Percentiles rank a stretch among this genome's conserved stretches.
Conservation (phyloP, 2,888 invertebrate species). For the Unio delphinus region DNA sequence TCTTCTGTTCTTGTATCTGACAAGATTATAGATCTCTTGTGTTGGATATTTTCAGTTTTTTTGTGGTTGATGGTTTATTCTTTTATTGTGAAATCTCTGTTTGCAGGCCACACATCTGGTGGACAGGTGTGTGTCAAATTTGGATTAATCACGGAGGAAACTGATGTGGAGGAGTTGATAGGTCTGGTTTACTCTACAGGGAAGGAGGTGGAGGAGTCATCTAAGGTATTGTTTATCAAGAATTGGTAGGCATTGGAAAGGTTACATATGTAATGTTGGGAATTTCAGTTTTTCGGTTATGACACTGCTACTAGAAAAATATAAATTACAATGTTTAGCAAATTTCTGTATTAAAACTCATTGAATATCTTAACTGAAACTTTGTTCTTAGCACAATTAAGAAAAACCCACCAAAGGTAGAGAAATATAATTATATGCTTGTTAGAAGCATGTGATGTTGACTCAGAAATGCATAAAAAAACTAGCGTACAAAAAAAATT, state of each 20-base stretch:
- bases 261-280: not conserved
- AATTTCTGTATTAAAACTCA: too few relatives aligned
- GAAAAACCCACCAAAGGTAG: too few relatives aligned
- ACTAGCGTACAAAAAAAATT: too few relatives aligned
- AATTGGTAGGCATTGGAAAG: not conserved
- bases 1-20: not conserved
- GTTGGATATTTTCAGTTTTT: not conserved
- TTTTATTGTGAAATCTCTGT: slow-evolving; percentile 2
- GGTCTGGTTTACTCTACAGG: slow-evolving; percentile 87
- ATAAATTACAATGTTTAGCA: too few relatives aligned
- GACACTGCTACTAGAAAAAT: not conserved
- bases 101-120: slow-evolving; percentile 84
- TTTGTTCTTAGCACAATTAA: too few relatives aligned
- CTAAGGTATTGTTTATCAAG: slow-evolving; percentile 71
- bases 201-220: slow-evolving; percentile 93
- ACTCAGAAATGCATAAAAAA: too few relatives aligned
- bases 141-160: slow-evolving; percentile 97
- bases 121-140: slow-evolving; percentile 90
- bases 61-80: not conserved
- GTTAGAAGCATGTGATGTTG: too few relatives aligned
- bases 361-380: too few relatives aligned
- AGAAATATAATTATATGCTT: too few relatives aligned
- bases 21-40: not conserved
- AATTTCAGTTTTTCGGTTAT: not conserved
- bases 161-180: slow-evolving; percentile 91